phyloP scores from a whole-genome alignment of 2,888 invertebrate species.

The Resseliella maxima region DNA sequence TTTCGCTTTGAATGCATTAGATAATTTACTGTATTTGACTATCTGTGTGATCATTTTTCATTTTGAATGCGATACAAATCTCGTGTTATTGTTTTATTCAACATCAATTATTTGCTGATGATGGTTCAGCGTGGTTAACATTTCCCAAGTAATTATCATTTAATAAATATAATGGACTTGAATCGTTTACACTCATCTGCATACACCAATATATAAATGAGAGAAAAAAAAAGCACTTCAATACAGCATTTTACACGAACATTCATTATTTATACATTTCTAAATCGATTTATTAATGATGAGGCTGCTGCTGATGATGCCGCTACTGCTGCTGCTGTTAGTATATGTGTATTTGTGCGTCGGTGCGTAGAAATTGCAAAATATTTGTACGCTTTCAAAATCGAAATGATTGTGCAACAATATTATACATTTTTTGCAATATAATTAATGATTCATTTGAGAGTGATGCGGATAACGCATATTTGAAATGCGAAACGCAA shows the following conservation, averaged over 20 bases:
- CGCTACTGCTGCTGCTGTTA: background rate
- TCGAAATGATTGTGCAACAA: background rate
- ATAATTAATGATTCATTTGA: conserved; percentile 38
- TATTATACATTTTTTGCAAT: conserved; percentile 20
- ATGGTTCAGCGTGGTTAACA: background rate
- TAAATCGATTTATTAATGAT: conserved; percentile 45
- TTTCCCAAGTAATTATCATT: conserved; percentile 47
- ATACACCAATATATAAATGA: background rate
- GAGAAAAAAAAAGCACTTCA: background rate
- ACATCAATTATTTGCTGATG: background rate
- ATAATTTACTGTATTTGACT: background rate
- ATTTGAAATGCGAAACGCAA: background rate
- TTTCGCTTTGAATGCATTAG: no score
- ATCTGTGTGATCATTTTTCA: conserved; percentile 10
- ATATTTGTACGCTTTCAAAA: background rate
- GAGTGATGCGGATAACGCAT: conserved; percentile 23
- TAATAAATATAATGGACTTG: conserved; percentile 39
- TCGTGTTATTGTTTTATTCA: background rate
- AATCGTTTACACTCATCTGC: conserved; percentile 35
- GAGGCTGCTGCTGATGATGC: background rate
- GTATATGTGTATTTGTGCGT: background rate
- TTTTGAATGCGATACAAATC: background rate
- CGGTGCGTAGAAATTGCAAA: background rate
- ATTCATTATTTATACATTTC: conserved; percentile 51
- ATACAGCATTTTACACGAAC: background rate